A percentile compares a stretch with the other conserved stretches of the same genome.
phyloP scores from a whole-genome alignment of 2,888 invertebrate genomes.

The Drosophila peninsularis region DNA sequence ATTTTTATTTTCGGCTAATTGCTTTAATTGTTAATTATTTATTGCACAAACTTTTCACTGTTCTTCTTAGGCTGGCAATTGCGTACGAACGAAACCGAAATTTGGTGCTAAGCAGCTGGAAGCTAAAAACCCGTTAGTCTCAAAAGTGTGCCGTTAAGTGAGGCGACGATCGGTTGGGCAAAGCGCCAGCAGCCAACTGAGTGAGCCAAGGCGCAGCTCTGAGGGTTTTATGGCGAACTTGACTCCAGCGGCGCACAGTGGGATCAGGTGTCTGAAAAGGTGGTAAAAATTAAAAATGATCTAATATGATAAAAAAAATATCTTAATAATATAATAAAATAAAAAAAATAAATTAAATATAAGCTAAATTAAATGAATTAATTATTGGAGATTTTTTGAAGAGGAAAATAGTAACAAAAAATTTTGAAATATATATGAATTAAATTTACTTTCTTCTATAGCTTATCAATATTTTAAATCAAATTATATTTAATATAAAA shows the following conservation, averaged over 20 bases:
- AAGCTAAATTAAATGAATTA: too few relatives aligned
- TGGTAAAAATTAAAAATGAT: background rate
- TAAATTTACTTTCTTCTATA: background rate
- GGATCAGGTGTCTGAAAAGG: background rate
- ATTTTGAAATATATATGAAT: background rate
- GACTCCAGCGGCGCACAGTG: slow-evolving; percentile 53
- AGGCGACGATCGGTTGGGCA: slow-evolving; percentile 54
- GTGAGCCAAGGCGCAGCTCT: slow-evolving; percentile 57
- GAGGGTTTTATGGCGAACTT: slow-evolving; percentile 74
- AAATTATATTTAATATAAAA: too few relatives aligned
- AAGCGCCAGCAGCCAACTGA: slow-evolving; percentile 68
- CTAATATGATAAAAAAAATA: too few relatives aligned
- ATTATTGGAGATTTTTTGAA: too few relatives aligned
- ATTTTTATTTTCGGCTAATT: background rate
- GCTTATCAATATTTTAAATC: too few relatives aligned
- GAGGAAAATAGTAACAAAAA: background rate
- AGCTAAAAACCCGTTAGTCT: slow-evolving; percentile 45
- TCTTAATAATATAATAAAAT: background rate
- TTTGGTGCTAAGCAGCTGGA: background rate
- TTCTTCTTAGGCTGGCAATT: background rate
- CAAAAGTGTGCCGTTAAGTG: slow-evolving; percentile 25
- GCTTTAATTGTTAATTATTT: slow-evolving; percentile 6
- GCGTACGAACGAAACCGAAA: slow-evolving; percentile 17
- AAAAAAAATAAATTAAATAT: too few relatives aligned
- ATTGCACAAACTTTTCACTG: slow-evolving; percentile 5